Evolutionary conservation across 1,140 invertebrate species (phyloP).

Genomic region (Aphaenogaster ashmeadi): DNA sequence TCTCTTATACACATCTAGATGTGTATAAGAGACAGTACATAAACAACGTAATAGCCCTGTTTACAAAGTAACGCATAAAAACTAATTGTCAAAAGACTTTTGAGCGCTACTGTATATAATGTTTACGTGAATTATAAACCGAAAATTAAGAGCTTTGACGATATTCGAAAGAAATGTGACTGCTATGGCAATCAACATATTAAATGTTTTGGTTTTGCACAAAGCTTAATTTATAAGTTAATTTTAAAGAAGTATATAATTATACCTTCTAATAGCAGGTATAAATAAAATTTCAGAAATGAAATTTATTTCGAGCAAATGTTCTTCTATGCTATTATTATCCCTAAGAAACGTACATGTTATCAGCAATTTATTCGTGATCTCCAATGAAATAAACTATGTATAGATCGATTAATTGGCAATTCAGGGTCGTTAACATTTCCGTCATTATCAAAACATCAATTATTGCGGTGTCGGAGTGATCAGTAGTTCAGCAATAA

Average conservation of each 20-base stretch:
- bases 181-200: background rate
- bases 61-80: no score
- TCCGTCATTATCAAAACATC: constrained; percentile 49
- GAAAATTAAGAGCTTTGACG: background rate
- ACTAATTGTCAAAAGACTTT: no score
- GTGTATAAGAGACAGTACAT: no score
- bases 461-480: constrained; percentile 29
- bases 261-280: background rate
- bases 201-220: background rate
- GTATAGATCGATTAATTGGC: background rate
- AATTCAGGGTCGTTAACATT: constrained; percentile 28
- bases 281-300: constrained; percentile 8
- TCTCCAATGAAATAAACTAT: background rate
- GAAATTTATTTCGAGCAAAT: background rate
- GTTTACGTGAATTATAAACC: background rate
- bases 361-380: background rate
- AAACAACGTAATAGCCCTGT: no score
- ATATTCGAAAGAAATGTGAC: background rate
- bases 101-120: background rate
- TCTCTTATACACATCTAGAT: no score
- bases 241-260: background rate
- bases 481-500: constrained; percentile 23
- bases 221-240: background rate
- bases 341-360: background rate
- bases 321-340: background rate